Base-by-base conservation (phyloP, 2,888 invertebrate genomes). In the Cerceris ruficornis region DNA sequence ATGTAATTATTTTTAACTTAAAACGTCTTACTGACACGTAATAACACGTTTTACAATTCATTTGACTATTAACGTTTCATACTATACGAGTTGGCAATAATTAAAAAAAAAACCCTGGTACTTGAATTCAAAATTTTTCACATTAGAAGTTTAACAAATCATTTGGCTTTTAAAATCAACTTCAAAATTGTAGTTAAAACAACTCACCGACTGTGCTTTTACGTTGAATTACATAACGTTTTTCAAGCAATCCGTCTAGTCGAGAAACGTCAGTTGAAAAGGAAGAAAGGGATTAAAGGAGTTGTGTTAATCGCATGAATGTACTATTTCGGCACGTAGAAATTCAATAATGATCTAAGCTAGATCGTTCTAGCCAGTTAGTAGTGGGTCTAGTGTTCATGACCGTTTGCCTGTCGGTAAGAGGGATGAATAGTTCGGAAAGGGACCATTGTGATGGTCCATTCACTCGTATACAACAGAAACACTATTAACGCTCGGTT, bases 321-420 rank as follows among this genome's bases (percentile, higher is more conserved):
- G 68, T 62, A 54, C 54, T 67, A 61, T 39, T 57, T 39, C 61
- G 59, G 81, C 84, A 83, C 85, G 81, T 79, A 85, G 83, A 79
- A 83, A 83, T 85, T 85, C 73, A 85, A 85, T 85, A 85, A 82
- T 81, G 73, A 85, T 78, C 72, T 75, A 81, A 85, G 79, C 79
- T 75, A 75, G 75, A 85, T 83, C 81, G 67, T 62, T 28, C 28
- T 28, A 69, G 8, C 58, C 57, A 52, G 61, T 57, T 61, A 68
- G 62, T 69, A 69, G 69, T 54, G 70, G 80, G 73, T 68, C 84
- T 28, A 28, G 28, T 28, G 82, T 82, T 84, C 80, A 84, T 71
- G 77, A 65, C 68, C 72, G 84, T 70, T 79, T 83, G 76, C 79
- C 81, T 57, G 74, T 69, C 76, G 77, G 72, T 73, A 67, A 74